Conservation (phyloP, 2,113 vertebrate genomes). For the Silurus asotus region DNA sequence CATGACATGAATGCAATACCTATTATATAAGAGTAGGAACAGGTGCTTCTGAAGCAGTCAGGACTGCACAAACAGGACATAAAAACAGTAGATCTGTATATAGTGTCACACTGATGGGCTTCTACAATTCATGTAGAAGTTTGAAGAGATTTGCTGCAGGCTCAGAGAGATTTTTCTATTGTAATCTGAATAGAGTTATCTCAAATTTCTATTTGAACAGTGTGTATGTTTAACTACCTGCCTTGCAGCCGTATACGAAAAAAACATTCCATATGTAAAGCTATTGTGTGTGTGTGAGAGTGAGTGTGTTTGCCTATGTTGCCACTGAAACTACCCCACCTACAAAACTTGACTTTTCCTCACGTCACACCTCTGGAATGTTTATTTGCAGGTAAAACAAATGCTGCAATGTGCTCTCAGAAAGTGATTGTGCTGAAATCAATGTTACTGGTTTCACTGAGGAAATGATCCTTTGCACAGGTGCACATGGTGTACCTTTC, state of each 20-base stretch:
- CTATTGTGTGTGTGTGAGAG: neutral
- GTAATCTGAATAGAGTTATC: neutral
- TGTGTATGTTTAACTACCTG: conserved; percentile 18
- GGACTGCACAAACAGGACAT: neutral
- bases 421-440: neutral
- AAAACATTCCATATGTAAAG: neutral
- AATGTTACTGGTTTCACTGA: neutral
- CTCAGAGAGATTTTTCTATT: neutral
- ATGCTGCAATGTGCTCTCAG: neutral
- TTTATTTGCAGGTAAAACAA: neutral
- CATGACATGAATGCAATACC: neutral
- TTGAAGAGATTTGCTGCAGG: neutral
- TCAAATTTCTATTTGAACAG: neutral
- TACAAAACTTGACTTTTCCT: neutral
- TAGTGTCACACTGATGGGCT: neutral
- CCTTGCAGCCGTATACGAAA: conserved; percentile 11
- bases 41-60: neutral
- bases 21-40: neutral
- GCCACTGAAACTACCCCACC: conserved; percentile 35
- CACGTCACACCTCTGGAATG: conserved; percentile 19
- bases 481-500: neutral
- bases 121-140: neutral
- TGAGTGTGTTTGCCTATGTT: neutral
- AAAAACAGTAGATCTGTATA: no score
- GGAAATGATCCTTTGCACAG: neutral